Evolutionary conservation across 2,113 vertebrate genomes (phyloP).

Genomic region (Bubo scandiacus): DNA sequence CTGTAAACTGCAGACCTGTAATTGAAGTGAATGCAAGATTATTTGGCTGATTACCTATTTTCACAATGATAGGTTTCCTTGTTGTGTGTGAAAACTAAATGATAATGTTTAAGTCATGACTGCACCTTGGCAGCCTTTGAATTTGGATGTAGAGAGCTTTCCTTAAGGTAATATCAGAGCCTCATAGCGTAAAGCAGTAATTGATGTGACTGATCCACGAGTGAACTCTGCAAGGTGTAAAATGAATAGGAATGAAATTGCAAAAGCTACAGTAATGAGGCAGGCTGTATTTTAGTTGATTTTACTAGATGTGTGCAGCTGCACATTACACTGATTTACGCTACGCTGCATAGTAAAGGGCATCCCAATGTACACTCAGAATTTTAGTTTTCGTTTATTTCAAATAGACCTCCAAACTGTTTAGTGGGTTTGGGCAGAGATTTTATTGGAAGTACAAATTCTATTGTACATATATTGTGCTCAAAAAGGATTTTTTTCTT

Average conservation of each 20-base stretch:
- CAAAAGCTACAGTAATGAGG: background rate
- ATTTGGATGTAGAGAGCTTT: conserved; percentile 28
- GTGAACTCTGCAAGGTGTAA: background rate
- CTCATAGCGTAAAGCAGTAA: background rate
- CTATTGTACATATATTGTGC: background rate
- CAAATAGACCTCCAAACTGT: background rate
- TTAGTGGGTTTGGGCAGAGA: background rate
- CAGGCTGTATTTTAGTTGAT: background rate
- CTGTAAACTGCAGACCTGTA: background rate
- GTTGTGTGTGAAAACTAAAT: background rate
- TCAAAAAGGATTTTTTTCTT: background rate
- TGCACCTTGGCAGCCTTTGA: conserved; percentile 51
- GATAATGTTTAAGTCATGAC: conserved; percentile 23
- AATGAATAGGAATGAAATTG: conserved; percentile 7
- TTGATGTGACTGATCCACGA: conserved; percentile 4
- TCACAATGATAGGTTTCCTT: conserved; percentile 15
- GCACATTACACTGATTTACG: background rate
- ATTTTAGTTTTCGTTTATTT: background rate
- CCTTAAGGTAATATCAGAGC: background rate
- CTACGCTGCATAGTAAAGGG: background rate
- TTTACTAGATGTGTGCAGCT: background rate
- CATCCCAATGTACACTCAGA: background rate
- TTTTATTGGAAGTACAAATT: background rate
- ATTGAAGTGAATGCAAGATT: background rate
- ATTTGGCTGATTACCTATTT: conserved; percentile 53